Conservation (phyloP, 2,113 vertebrate species). For the Prunella fulvescens region DNA sequence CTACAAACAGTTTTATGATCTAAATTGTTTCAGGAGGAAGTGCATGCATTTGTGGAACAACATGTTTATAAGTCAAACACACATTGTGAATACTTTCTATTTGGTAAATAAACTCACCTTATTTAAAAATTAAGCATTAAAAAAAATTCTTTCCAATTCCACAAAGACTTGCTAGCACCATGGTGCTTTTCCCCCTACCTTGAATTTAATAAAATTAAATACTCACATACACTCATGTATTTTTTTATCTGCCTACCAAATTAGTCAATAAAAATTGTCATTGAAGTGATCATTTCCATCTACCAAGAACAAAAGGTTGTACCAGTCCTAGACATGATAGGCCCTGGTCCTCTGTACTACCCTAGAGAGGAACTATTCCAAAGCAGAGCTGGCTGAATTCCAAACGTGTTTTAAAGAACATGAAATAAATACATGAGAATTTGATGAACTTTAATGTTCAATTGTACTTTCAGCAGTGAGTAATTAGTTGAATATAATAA, state of each 20-base stretch:
- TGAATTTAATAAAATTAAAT: not conserved
- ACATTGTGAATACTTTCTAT: not conserved
- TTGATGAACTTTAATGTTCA: not conserved
- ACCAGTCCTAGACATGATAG: not conserved
- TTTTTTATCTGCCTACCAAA: not conserved
- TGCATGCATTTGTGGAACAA: not conserved
- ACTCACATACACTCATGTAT: not conserved
- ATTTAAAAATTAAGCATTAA: not conserved
- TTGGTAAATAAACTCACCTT: not conserved
- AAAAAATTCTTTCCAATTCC: not conserved
- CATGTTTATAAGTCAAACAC: not conserved
- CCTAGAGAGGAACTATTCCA: not conserved
- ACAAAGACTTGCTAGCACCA: not conserved
- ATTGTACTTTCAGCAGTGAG: not conserved
- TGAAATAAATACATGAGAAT: not conserved
- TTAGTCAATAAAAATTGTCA: not conserved
- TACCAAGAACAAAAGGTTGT: not conserved
- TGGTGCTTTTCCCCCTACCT: not conserved
- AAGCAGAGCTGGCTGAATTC: not conserved
- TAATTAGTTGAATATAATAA: not conserved
- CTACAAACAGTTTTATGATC: conserved; percentile 48
- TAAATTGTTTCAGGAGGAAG: conserved; percentile 46
- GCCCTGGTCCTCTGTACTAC: not conserved
- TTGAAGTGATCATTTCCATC: not conserved
- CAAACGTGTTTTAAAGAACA: not conserved